A percentile compares a stretch with the other conserved stretches of the same genome.
Conservation (phyloP, 2,113 vertebrate genomes). For the Callaeas wilsoni region DNA sequence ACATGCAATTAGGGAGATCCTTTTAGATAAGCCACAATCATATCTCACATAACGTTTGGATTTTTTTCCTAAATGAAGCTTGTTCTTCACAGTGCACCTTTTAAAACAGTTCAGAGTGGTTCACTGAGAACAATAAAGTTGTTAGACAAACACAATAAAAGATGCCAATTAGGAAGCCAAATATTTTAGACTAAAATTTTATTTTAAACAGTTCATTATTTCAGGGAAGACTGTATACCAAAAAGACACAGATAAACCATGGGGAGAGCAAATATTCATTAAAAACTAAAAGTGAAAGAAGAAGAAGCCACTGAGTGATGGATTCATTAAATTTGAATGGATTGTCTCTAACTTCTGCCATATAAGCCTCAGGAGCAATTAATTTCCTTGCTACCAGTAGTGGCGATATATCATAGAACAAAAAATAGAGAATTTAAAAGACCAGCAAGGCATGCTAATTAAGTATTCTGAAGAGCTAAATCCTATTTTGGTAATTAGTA, state of each 20-base stretch:
- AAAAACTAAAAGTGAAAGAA: neutral
- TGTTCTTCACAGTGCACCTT: neutral
- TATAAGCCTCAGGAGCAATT: slow-evolving; percentile 31
- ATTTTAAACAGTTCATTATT: neutral
- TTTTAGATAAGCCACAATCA: slow-evolving; percentile 3
- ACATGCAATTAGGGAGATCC: slow-evolving; percentile 7
- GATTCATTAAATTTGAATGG: slow-evolving; percentile 45
- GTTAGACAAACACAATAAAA: neutral
- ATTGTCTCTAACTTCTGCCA: neutral
- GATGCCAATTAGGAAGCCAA: neutral
- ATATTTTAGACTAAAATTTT: neutral
- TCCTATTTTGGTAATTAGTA: neutral
- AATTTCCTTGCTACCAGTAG: neutral
- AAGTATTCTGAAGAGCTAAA: neutral
- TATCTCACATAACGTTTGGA: neutral
- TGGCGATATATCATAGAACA: neutral
- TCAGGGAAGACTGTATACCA: neutral
- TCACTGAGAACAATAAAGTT: neutral
- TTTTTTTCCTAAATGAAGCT: neutral
- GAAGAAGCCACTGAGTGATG: neutral
- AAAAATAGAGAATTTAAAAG: slow-evolving; percentile 2
- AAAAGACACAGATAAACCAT: neutral
- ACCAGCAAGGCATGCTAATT: neutral
- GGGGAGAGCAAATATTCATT: neutral
- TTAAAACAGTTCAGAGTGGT: neutral